Base-by-base conservation (phyloP, 2,888 invertebrate genomes). In the Drosophila histrio region DNA sequence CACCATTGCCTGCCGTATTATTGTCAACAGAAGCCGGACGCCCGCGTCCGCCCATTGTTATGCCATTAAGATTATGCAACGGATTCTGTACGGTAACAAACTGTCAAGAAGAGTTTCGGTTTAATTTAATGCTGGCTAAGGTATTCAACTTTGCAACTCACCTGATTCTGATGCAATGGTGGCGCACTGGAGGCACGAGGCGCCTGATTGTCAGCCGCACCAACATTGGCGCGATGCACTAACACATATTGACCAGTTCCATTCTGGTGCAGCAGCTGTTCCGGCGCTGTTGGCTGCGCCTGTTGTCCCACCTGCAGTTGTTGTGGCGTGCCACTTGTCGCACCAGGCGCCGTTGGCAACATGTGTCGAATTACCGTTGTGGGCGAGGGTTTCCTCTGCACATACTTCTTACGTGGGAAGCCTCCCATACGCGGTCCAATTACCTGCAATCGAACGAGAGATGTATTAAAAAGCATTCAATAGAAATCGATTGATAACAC, bases 111-210 rank as follows among this genome's bases (percentile, higher is more conserved):
- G 60, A n/a, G 22, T 21, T 44, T 54, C 26, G 69, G 39, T 38
- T 30, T 38, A 0, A 19, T n/a, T 9, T 15, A 9, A 3, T 9
- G 1, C 8, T 21, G 0, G 3, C 6, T 7, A 1, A 46, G 6
- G 2, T 0, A 0, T 21, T 9, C 0, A 39, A 0, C 13, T 3
- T 5, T 13, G 17, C 1, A 21, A 58, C 38, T 60, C 67, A 92
- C 92, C 87, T 92, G 91, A 90, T 94, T 94, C 84, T 93, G 94
- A 58, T 95, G 93, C 9, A 97, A 96, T 46, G 95, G 93, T 1
- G 97, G 97, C 1, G 97, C 97, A 89, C 96, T 97, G 0, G 96
- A 96, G 0, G 97, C 96, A 53, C 97, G 93, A 0, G 97, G 96
- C 6, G 95, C 95, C 54, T 94, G 94, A 84, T 93, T 94, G 44